Conservation (phyloP, 1,140 invertebrate genomes). For the Cheumatopsyche charites region DNA sequence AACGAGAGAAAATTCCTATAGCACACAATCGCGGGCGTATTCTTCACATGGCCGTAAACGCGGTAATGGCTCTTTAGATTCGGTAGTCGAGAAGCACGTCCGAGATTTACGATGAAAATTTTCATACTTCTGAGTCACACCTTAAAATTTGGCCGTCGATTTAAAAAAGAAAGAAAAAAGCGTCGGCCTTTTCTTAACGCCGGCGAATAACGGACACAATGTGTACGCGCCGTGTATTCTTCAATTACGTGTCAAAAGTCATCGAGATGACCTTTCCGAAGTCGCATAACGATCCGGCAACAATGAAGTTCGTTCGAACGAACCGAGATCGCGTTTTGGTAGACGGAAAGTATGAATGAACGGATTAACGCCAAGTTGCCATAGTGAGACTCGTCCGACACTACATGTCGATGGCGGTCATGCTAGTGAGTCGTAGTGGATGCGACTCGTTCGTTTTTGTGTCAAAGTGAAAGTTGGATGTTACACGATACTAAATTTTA, state of each 20-base stretch:
- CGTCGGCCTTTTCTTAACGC: slow-evolving; percentile 10
- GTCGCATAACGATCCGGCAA: background rate
- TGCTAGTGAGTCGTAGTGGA: slow-evolving; percentile 9
- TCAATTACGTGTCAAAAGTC: slow-evolving; percentile 36
- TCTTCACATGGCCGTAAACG: too few species aligned
- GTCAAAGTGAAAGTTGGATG: slow-evolving; percentile 42
- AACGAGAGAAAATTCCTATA: too few species aligned
- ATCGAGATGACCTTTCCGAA: slow-evolving; percentile 32
- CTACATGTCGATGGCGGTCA: slow-evolving; percentile 12
- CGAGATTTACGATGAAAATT: slow-evolving; percentile 4
- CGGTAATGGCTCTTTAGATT: too few species aligned
- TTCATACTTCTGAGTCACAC: background rate
- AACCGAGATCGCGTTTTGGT: background rate
- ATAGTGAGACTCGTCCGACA: background rate
- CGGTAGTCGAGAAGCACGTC: too few species aligned
- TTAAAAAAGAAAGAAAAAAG: slow-evolving; percentile 1
- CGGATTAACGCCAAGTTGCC: slow-evolving; percentile 12
- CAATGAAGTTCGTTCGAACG: background rate
- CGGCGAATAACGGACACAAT: slow-evolving; percentile 34
- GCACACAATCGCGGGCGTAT: too few species aligned
- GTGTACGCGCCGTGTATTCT: slow-evolving; percentile 15
- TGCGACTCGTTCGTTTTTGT: slow-evolving; percentile 27
- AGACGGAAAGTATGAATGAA: slow-evolving; percentile 5
- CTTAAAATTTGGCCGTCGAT: background rate
- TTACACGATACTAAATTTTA: slow-evolving; percentile 33